Conservation (phyloP, 2,797 vertebrate genomes). For the Oryzias sinensis region DNA sequence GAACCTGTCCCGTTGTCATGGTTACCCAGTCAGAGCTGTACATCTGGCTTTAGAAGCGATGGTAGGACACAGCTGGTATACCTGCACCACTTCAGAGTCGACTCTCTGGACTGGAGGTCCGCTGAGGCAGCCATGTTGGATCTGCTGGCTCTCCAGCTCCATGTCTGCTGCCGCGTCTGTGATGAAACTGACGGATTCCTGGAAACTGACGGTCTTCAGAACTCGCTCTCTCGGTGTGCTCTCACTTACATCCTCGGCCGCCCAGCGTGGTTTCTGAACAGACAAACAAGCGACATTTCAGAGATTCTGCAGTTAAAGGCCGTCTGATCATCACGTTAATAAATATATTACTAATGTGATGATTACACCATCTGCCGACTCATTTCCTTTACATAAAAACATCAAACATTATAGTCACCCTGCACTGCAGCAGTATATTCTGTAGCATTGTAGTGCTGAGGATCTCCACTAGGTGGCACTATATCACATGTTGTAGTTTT, state of each 20-base stretch:
- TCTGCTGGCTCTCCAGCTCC: constrained; percentile 90
- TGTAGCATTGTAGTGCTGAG: constrained; percentile 15
- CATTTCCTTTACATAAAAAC: background rate
- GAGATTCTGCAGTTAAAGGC: background rate
- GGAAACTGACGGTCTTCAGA: constrained; percentile 83
- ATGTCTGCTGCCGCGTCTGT: constrained; percentile 80
- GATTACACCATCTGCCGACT: constrained; percentile 1
- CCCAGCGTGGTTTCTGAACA: constrained; percentile 83
- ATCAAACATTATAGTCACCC: constrained; percentile 37
- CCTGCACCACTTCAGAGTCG: constrained; percentile 88
- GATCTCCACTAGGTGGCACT: constrained; percentile 32
- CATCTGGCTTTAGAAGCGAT: background rate
- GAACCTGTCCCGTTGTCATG: no score
- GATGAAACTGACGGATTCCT: constrained; percentile 82
- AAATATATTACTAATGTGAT: background rate
- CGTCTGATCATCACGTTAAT: background rate
- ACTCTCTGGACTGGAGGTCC: constrained; percentile 68
- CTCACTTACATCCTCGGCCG: constrained; percentile 86
- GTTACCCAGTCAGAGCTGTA: background rate
- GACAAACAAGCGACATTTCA: constrained; percentile 41
- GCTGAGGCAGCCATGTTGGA: constrained; percentile 76
- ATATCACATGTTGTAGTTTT: background rate
- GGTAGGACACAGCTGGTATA: constrained; percentile 18
- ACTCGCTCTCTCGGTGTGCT: constrained; percentile 78
- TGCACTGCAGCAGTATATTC: constrained; percentile 58